Percentiles rank a stretch among this genome's conserved stretches.
phyloP scores from a whole-genome alignment of 2,113 vertebrate species.

The Mugil cephalus region DNA sequence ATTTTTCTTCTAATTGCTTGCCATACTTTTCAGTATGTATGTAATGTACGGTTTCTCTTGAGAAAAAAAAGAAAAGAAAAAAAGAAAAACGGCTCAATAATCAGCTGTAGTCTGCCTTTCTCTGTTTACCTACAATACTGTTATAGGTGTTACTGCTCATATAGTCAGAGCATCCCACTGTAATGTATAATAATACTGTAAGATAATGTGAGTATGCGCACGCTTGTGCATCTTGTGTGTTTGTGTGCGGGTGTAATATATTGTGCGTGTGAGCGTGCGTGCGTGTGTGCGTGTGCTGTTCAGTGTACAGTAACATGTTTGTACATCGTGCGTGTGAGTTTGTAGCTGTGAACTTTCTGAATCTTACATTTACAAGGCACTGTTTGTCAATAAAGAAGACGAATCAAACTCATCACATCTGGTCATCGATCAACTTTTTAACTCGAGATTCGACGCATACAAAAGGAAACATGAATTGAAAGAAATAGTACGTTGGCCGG shows the following conservation, averaged over 20 bases:
- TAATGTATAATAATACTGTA: slow-evolving; percentile 74
- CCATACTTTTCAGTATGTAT: slow-evolving; percentile 50
- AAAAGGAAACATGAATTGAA: no score
- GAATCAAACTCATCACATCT: slow-evolving; percentile 38
- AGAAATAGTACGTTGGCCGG: no score
- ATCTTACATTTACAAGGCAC: slow-evolving; percentile 84
- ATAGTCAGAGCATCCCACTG: slow-evolving; percentile 62
- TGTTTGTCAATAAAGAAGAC: slow-evolving; percentile 84
- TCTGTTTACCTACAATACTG: slow-evolving; percentile 68
- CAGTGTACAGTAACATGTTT: slow-evolving; percentile 82
- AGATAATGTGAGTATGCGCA: slow-evolving; percentile 63
- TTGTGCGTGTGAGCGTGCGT: slow-evolving; percentile 27
- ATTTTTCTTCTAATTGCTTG: slow-evolving; percentile 56
- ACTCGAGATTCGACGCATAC: background rate
- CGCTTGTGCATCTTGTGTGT: slow-evolving; percentile 44
- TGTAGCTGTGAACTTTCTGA: slow-evolving; percentile 85
- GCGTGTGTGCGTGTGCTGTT: slow-evolving; percentile 47
- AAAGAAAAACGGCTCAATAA: slow-evolving; percentile 54
- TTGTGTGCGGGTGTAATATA: slow-evolving; percentile 37
- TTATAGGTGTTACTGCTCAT: slow-evolving; percentile 63
- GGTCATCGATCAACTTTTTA: background rate
- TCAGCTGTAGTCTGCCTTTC: slow-evolving; percentile 61
- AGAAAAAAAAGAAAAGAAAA: slow-evolving; percentile 13
- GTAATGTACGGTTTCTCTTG: slow-evolving; percentile 51
- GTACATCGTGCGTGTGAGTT: slow-evolving; percentile 84